Evolutionary conservation across 2,113 vertebrate species (phyloP).

Genomic region (Chloroceryle aenea): DNA sequence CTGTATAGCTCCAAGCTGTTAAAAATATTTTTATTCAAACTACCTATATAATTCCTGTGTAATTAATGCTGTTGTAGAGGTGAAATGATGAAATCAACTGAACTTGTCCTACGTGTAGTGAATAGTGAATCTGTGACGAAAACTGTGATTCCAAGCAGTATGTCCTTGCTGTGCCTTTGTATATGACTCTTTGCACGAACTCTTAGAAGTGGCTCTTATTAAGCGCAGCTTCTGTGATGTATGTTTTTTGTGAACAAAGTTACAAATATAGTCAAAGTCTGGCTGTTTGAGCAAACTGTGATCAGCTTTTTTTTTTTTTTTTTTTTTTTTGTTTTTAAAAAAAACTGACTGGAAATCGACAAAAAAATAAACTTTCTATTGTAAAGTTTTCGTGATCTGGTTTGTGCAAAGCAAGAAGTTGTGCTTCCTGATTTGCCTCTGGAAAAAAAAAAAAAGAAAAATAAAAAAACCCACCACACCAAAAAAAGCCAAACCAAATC

Average conservation of each 20-base stretch:
- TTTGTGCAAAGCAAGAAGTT: slow-evolving; percentile 71
- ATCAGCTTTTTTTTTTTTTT: slow-evolving; percentile 83
- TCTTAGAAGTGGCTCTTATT: slow-evolving; percentile 86
- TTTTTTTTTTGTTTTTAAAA: slow-evolving; percentile 87
- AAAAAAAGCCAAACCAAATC: too few relatives aligned
- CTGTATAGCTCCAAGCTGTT: slow-evolving; percentile 91
- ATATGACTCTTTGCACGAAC: slow-evolving; percentile 87
- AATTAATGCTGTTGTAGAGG: slow-evolving; percentile 89
- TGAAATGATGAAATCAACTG: slow-evolving; percentile 86
- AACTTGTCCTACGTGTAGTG: slow-evolving; percentile 88
- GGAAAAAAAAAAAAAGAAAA: background rate
- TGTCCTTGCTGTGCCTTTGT: slow-evolving; percentile 93
- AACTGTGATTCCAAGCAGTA: slow-evolving; percentile 86
- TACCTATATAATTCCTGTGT: slow-evolving; percentile 87
- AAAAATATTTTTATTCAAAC: slow-evolving; percentile 88
- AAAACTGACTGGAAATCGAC: slow-evolving; percentile 90
- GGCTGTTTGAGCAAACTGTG: slow-evolving; percentile 90
- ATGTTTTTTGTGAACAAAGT: slow-evolving; percentile 85
- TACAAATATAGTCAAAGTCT: slow-evolving; percentile 86
- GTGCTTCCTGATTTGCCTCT: slow-evolving; percentile 57
- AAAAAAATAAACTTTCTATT: slow-evolving; percentile 96
- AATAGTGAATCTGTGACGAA: slow-evolving; percentile 89
- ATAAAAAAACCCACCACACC: too few relatives aligned
- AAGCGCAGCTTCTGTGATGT: slow-evolving; percentile 86
- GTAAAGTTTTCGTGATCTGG: slow-evolving; percentile 81